These are phyloP conservation scores for Manis javanica DNA, from an alignment of 2,797 vertebrate species.

Conservation along the genomic window DNA sequence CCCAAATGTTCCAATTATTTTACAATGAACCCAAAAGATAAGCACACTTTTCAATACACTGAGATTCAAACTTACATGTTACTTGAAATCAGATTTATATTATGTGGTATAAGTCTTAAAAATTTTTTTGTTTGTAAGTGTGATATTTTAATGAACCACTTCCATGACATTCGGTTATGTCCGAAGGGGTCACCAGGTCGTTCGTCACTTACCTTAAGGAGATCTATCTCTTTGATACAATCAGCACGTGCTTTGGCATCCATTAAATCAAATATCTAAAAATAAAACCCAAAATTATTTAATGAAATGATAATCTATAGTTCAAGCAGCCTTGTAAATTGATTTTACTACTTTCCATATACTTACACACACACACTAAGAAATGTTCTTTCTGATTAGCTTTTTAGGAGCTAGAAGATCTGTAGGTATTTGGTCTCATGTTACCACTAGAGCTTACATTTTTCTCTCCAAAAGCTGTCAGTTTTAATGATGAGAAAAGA, in stretches of 20 bases:
- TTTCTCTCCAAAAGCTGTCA: neutral
- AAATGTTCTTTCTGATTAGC: neutral
- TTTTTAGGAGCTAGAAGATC: neutral
- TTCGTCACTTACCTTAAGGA: conserved; percentile 95
- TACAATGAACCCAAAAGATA: conserved; percentile 16
- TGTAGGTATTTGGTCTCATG: neutral
- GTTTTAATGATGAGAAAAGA: neutral
- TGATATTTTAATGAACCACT: neutral
- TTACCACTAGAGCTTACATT: neutral
- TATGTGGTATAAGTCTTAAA: neutral
- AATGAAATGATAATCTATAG: neutral
- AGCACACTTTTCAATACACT: neutral
- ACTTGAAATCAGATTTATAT: neutral
- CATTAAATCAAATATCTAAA: conserved; percentile 99
- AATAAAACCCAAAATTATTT: conserved; percentile 88
- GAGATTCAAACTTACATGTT: neutral
- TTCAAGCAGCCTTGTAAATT: neutral
- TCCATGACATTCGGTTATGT: neutral
- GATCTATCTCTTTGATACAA: conserved; percentile 99
- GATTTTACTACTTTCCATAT: neutral
- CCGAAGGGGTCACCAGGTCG: neutral
- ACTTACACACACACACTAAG: neutral
- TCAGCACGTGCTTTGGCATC: conserved; percentile 99
- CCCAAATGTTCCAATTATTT: neutral
- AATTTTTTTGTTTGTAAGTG: neutral